Evolutionary conservation across 2,113 vertebrate genomes (phyloP), one percentile per base, ranked within the genome.

Genomic region (Eublepharis macularius): DNA sequence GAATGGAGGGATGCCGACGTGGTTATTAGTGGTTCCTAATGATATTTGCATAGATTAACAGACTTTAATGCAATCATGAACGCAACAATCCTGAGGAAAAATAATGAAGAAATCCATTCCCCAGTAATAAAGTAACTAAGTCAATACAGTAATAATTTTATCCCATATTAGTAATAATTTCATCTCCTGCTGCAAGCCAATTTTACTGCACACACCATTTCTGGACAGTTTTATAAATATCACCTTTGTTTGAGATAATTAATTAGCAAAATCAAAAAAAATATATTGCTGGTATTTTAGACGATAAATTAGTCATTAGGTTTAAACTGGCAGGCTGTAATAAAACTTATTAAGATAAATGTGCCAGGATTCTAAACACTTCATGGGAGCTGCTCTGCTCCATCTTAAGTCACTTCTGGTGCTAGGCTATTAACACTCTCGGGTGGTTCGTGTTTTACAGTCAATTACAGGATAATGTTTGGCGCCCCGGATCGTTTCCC

Each of bases 31-130:
- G 74, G 90, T 90, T 94, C 85, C 93, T 96, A 96, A 96, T 96
- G 95, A 96, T 96, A 96, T 96, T 96, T 96, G 94, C 96, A 96
- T 96, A 96, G 96, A 96, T 96, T 96, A 96, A 96, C 94, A 94
- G 94, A 94, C 91, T 96, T 94, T 95, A 96, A 95, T 96, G 95
- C 90, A 96, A 96, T 96, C 95, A 94, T 39, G 94, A 95, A 95
- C 94, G 95, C 95, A 93, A 95, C 95, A 95, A 91, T 95, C 92
- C 94, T 5, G 1, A 32, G 90, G 93, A 95, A 95, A 96, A 96
- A 96, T 96, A 96, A 96, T 96, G 95, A 96, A 95, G 94, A 95
- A 96, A 96, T 96, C 94, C 95, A 96, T 97, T 96, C 96, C 92
- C 89, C 91, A 93, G 92, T 95, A 95, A 96, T 96, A 96, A 96